Conservation (phyloP, 2,888 invertebrate species). For the Lydus trimaculatus region DNA sequence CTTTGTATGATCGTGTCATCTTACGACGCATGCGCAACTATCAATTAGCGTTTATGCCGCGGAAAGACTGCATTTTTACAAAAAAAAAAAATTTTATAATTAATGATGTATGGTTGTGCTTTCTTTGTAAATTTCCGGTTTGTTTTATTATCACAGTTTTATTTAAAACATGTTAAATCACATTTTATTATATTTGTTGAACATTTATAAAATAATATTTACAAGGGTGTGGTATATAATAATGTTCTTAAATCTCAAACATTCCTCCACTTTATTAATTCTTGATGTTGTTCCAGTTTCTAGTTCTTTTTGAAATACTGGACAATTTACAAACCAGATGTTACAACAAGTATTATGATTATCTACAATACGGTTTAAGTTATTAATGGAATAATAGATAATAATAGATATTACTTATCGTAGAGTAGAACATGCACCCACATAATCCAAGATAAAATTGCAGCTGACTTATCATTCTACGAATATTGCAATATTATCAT, state of each 20-base stretch:
- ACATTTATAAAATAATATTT: not conserved
- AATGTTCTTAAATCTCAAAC: not conserved
- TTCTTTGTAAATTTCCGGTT: not conserved
- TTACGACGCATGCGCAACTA: too few relatives aligned
- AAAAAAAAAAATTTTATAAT: too few relatives aligned
- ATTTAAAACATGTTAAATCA: slow-evolving; percentile 1
- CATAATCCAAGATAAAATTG: not conserved
- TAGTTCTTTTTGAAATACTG: too few relatives aligned
- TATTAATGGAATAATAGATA: too few relatives aligned
- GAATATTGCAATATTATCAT: not conserved
- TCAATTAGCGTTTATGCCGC: too few relatives aligned
- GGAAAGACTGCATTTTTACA: too few relatives aligned
- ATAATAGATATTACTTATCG: too few relatives aligned
- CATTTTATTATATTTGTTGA: slow-evolving; percentile 1
- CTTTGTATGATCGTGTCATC: too few relatives aligned
- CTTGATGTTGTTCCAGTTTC: too few relatives aligned
- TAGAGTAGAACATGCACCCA: not conserved
- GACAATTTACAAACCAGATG: not conserved
- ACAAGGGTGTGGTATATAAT: slow-evolving; percentile 3
- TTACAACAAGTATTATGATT: too few relatives aligned
- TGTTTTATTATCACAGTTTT: not conserved
- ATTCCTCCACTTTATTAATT: not conserved
- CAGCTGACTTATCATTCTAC: not conserved
- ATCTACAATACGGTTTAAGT: too few relatives aligned
- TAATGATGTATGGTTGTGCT: too few relatives aligned